Evolutionary conservation across 1,140 invertebrate species (phyloP).

Genomic region (Heterodera schachtii): DNA sequence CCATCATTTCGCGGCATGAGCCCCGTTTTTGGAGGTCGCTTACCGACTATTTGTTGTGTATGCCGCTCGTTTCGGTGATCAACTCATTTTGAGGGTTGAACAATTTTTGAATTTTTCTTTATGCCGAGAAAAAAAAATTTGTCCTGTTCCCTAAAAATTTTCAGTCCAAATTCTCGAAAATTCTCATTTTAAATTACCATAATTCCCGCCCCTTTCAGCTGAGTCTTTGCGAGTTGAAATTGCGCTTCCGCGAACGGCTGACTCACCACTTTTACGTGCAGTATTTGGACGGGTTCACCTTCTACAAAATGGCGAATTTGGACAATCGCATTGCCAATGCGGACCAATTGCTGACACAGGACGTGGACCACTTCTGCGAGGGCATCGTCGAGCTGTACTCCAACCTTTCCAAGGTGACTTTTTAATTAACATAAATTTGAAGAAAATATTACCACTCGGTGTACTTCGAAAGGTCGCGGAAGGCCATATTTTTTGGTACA

Average conservation of each 20-base stretch:
- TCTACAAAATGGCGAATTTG: conserved; percentile 83
- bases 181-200: no score
- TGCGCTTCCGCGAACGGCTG: conserved; percentile 84
- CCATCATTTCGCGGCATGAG: conserved; percentile 85
- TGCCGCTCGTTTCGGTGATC: conserved; percentile 75
- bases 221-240: conserved; percentile 87
- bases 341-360: conserved; percentile 91
- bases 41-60: conserved; percentile 71
- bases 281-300: conserved; percentile 81
- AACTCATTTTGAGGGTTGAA: conserved; percentile 84
- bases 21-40: conserved; percentile 77
- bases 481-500: no score
- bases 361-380: conserved; percentile 95
- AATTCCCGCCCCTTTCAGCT: conserved; percentile 70
- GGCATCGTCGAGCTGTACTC: conserved; percentile 92
- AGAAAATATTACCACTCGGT: no score
- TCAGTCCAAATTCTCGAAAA: no score
- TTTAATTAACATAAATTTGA: not conserved
- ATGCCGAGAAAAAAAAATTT: no score
- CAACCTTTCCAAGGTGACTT: conserved; percentile 82
- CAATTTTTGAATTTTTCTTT: conserved; percentile 10
- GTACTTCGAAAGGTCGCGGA: no score
- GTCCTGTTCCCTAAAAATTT: no score
- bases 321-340: conserved; percentile 79
- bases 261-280: conserved; percentile 82